A percentile compares a stretch with the other conserved stretches of the same genome.
Evolutionary conservation across 2,113 vertebrate species (phyloP).

Genomic region (Dipodomys ordii): DNA sequence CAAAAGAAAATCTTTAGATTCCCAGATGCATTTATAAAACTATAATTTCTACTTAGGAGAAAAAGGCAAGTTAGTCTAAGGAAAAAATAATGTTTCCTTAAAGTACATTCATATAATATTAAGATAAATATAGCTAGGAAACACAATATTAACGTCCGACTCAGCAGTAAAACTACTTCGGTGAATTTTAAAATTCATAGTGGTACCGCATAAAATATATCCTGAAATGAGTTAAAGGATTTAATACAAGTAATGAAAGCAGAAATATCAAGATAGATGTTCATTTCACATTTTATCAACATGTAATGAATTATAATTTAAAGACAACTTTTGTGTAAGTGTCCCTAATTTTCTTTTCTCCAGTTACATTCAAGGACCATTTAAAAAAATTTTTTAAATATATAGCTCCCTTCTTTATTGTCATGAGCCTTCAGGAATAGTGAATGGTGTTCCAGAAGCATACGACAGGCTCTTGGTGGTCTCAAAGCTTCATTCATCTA

Average conservation of each 20-base stretch:
- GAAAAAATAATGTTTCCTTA: constrained; percentile 41
- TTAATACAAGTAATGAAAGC: constrained; percentile 24
- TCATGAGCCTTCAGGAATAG: neutral
- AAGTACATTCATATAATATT: constrained; percentile 37
- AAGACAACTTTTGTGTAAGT: neutral
- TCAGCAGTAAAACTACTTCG: constrained; percentile 55
- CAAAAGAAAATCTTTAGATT: constrained; percentile 42
- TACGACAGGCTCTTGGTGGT: neutral
- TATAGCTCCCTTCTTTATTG: neutral
- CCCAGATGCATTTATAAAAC: constrained; percentile 13
- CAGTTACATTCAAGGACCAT: neutral
- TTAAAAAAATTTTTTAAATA: neutral
- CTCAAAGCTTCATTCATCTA: neutral
- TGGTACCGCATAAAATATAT: neutral
- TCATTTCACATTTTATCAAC: constrained; percentile 46
- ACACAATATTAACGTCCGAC: constrained; percentile 16
- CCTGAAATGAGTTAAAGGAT: neutral
- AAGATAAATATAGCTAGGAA: constrained; percentile 65
- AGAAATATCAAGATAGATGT: constrained; percentile 5
- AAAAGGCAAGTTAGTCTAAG: constrained; percentile 11
- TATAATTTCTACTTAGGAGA: constrained; percentile 32
- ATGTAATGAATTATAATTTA: constrained; percentile 3
- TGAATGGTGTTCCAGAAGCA: neutral
- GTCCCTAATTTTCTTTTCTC: constrained; percentile 9
- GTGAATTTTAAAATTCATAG: constrained; percentile 36